Base-by-base conservation (phyloP, 2,888 invertebrate genomes). In the Imbricaverruca yamaguchii region DNA sequence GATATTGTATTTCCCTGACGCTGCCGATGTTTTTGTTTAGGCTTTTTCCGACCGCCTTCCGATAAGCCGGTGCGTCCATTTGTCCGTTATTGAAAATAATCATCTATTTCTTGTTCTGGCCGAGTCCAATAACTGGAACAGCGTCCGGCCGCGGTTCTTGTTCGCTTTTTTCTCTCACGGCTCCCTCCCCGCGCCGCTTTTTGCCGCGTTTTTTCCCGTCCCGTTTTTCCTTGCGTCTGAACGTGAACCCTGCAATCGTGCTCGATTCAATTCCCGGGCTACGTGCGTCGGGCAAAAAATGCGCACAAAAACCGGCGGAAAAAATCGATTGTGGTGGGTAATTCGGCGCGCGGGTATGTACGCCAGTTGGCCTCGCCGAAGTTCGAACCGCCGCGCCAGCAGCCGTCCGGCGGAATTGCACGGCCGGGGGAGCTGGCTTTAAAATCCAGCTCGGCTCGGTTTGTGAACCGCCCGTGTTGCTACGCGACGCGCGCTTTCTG, bases 91-190 rank as follows among this genome's bases (percentile, higher is more conserved):
- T 67, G 67, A 67, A 25, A 67, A 67, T 67, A 67, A 67, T 67
- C 25, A 25, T 25, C 25, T 25, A 25, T 67, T 61, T 67, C 67
- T 67, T 67, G 67, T 25, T 25, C 25, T 25, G 25, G n/a, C 67
- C 25, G 25, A 67, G 67, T 67, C 67, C 67, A 67, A 67, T 67
- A 67, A 25, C 67, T 67, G 67, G 67, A 25, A 67, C 67, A 67
- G 8, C 67, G 13, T 25, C 13, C 25, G 25, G 25, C 67, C 11
- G n/a, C 13, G 25, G 67, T 67, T 67, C 25, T 67, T 67, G 25
- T n/a, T 25, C n/a, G 4, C 10, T 13, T 25, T 39, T 67, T 67
- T 67, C 25, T 67, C 67, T 12, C 67, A 67, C 13, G 25, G 25
- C 25, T 67, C 67, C 67, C 67, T 67, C 67, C 67, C 11, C 67